phyloP scores from a whole-genome alignment of 2,797 vertebrate species.

The Rhinichthys osculus region DNA sequence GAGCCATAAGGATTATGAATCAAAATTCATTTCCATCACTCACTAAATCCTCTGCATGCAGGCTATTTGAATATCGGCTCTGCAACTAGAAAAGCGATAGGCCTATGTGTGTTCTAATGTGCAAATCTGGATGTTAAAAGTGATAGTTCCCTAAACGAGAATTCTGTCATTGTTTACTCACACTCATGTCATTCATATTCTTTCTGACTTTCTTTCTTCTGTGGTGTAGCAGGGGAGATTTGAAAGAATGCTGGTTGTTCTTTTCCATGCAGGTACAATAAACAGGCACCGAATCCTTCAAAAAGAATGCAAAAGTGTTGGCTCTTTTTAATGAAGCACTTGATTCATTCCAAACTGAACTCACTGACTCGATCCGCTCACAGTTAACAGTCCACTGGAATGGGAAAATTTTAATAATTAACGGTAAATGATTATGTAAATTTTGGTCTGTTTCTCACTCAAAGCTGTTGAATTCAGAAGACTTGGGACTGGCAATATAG shows the following conservation, averaged over 20 bases:
- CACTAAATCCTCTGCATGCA: slow-evolving; percentile 35
- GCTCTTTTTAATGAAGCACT: neutral
- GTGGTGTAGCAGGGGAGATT: neutral
- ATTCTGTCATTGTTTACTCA: neutral
- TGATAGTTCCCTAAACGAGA: neutral
- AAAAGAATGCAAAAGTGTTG: neutral
- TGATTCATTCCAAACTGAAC: neutral
- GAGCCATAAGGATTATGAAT: slow-evolving; percentile 47
- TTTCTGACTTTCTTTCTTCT: neutral
- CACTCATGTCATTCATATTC: neutral
- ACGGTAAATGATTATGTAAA: no score
- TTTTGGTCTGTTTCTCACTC: neutral
- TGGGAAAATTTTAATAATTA: no score
- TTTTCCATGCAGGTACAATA: neutral
- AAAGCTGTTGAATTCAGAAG: neutral
- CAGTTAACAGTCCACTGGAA: no score
- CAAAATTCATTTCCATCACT: slow-evolving; percentile 50
- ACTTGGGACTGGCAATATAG: neutral
- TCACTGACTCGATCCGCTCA: no score
- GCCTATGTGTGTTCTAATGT: slow-evolving; percentile 16
- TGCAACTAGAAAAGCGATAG: slow-evolving; percentile 34
- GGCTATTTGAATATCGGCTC: slow-evolving; percentile 49
- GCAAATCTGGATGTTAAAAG: slow-evolving; percentile 14
- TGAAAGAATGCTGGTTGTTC: neutral
- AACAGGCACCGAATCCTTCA: neutral